Conservation (phyloP, 2,888 invertebrate genomes). For the Zygaena filipendulae region DNA sequence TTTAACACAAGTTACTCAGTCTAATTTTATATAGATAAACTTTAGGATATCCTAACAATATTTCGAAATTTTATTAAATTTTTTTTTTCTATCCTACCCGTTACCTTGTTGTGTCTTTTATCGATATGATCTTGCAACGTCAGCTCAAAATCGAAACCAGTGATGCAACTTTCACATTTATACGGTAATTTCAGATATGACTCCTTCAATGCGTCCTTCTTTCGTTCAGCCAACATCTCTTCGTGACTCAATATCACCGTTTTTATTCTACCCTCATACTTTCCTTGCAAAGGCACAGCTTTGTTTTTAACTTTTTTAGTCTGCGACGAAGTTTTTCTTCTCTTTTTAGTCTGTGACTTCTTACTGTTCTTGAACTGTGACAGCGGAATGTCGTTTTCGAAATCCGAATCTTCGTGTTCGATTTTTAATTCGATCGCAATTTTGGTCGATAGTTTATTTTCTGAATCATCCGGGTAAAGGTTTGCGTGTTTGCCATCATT, state of each 20-base stretch:
- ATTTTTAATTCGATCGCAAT: slow-evolving; percentile 28
- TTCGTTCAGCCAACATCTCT: slow-evolving; percentile 33
- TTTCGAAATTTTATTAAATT: too few species aligned
- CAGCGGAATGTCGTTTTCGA: slow-evolving; percentile 25
- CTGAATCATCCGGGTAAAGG: not conserved
- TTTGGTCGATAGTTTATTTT: slow-evolving; percentile 9
- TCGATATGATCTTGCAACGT: slow-evolving; percentile 34
- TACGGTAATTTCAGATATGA: slow-evolving; percentile 36
- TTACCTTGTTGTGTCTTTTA: slow-evolving; percentile 35
- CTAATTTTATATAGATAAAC: too few species aligned
- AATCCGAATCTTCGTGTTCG: slow-evolving; percentile 28
- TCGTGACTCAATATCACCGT: slow-evolving; percentile 25
- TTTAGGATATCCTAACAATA: too few species aligned
- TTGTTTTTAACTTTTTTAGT: not conserved
- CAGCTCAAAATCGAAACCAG: slow-evolving; percentile 40
- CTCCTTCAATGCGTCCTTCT: slow-evolving; percentile 23
- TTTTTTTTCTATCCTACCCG: too few species aligned
- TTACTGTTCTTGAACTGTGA: slow-evolving; percentile 16
- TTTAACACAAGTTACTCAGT: too few species aligned
- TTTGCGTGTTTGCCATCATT: slow-evolving; percentile 3
- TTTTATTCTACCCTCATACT: slow-evolving; percentile 34
- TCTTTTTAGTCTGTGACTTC: slow-evolving; percentile 14
- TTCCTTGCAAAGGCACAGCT: slow-evolving; percentile 14
- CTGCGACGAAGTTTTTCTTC: slow-evolving; percentile 12
- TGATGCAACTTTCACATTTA: slow-evolving; percentile 40